Evolutionary conservation across 2,113 vertebrate genomes (phyloP), one percentile per base, ranked within the genome.

Genomic region (Phoxinus phoxinus): DNA sequence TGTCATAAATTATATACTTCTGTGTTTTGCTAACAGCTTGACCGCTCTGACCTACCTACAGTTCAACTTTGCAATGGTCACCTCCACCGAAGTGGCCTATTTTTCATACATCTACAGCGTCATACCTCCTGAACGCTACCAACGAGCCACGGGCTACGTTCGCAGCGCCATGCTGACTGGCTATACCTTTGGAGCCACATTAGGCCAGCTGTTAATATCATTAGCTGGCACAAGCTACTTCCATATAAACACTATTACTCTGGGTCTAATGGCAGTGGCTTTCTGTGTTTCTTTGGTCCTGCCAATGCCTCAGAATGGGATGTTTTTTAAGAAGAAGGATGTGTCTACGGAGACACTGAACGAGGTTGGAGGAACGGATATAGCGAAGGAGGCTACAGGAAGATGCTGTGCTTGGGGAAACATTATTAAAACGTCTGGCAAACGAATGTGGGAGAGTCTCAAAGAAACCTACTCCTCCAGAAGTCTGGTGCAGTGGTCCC

Each of bases 71-170:
- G 93, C 86, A 1, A 88, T 95, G 1, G 94, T 92, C 84, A 94
- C 93, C 10, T 91, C 94, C 35, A 94, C 94, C 25, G 94, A 95
- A 21, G 94, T 95, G 65, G 94, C 92, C 27, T 94, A 94, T 85
- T 92, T 94, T 35, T 94, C 94, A 69, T 95, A 94, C 63, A 95
- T 95, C 87, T 95, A 95, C 89, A 94, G 92, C 0, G 69, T 94
- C 10, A 93, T 95, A 76, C 89, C 93, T 44, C 15, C 85, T 8
- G 90, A 93, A 46, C 85, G 86, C 76, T 95, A 93, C 86, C 94
- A 94, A 87, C 85, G 67, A 85, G 94, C 93, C 84, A 95, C 94
- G 1, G 92, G 93, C 56, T 95, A 93, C 51, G 86, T 95, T 58
- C 93, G 93, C 23, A 90, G 93, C 59, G 90, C 94, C 17, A 91